A percentile compares a stretch with the other conserved stretches of the same genome.
These are phyloP conservation scores for Parascotia fuliginaria DNA, from an alignment of 2,888 invertebrate genomes.

Conservation along the genomic window DNA sequence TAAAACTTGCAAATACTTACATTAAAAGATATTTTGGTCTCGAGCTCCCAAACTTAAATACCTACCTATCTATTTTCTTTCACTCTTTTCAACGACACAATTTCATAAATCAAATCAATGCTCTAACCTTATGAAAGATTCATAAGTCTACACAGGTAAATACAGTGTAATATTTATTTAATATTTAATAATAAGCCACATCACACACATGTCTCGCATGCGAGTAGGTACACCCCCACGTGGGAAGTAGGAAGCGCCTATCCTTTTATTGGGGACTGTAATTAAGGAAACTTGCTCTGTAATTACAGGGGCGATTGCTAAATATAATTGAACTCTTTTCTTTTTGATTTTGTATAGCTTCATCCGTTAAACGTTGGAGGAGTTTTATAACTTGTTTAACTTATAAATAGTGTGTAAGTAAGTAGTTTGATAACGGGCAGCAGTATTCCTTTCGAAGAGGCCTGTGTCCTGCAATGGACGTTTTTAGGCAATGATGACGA, in stretches of 20 bases:
- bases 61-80: too few relatives aligned
- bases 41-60: too few relatives aligned
- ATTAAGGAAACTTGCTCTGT: slow-evolving; percentile 81
- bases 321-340: slow-evolving; percentile 81
- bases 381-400: slow-evolving; percentile 29
- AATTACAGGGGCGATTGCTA: slow-evolving; percentile 84
- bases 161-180: slow-evolving; percentile 68
- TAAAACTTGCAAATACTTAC: too few relatives aligned
- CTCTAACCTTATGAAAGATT: slow-evolving; percentile 3
- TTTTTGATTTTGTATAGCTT: slow-evolving; percentile 64
- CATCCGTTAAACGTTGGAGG: slow-evolving; percentile 53
- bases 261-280: slow-evolving; percentile 80
- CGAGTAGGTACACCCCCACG: slow-evolving; percentile 60
- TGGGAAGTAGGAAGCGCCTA: slow-evolving; percentile 82
- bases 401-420: too few relatives aligned
- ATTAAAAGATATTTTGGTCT: too few relatives aligned
- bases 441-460: too few relatives aligned
- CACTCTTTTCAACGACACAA: too few relatives aligned
- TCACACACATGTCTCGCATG: slow-evolving; percentile 75
- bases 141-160: slow-evolving; percentile 49
- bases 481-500: too few relatives aligned
- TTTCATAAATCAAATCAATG: not conserved
- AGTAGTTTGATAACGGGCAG: too few relatives aligned
- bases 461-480: too few relatives aligned
- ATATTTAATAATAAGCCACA: slow-evolving; percentile 78